phyloP scores from a whole-genome alignment of 2,113 vertebrate species.

The Morone chrysops region DNA sequence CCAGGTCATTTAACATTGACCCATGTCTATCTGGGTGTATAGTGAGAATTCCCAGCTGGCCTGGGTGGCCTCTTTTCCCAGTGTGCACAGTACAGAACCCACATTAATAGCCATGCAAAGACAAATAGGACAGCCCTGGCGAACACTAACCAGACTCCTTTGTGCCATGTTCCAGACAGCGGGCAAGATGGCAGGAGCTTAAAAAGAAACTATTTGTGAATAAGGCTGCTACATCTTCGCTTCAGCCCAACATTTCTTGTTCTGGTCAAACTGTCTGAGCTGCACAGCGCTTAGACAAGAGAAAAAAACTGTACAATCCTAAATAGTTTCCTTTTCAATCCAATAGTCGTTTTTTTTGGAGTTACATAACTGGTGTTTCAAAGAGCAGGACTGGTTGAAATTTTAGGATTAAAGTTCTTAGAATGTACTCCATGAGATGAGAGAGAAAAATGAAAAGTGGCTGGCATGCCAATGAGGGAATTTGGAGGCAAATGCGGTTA shows the following conservation, averaged over 20 bases:
- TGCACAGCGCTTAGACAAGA: background rate
- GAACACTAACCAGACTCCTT: conserved; percentile 57
- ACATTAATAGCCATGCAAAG: conserved; percentile 68
- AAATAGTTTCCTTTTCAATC: conserved; percentile 49
- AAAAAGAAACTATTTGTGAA: conserved; percentile 51
- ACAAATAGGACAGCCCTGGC: conserved; percentile 65
- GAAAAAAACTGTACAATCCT: conserved; percentile 24
- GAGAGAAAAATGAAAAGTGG: conserved; percentile 38
- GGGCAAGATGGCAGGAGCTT: conserved; percentile 41
- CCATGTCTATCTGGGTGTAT: conserved; percentile 25
- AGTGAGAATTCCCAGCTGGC: conserved; percentile 57
- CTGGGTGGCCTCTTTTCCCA: conserved; percentile 54
- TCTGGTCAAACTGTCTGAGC: conserved; percentile 52
- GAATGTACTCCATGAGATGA: conserved; percentile 41
- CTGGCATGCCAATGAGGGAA: conserved; percentile 58
- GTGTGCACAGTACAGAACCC: conserved; percentile 35
- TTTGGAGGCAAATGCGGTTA: conserved; percentile 40
- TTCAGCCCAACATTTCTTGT: conserved; percentile 16
- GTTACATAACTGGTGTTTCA: conserved; percentile 61
- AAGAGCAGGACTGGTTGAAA: conserved; percentile 43
- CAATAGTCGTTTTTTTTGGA: conserved; percentile 28
- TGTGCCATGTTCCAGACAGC: conserved; percentile 64
- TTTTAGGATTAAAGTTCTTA: conserved; percentile 59
- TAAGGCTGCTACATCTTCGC: conserved; percentile 26
- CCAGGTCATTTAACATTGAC: conserved; percentile 41